These are phyloP conservation scores for Anarrhichthys ocellatus DNA, from an alignment of 2,113 vertebrate genomes.

Conservation along the genomic window DNA sequence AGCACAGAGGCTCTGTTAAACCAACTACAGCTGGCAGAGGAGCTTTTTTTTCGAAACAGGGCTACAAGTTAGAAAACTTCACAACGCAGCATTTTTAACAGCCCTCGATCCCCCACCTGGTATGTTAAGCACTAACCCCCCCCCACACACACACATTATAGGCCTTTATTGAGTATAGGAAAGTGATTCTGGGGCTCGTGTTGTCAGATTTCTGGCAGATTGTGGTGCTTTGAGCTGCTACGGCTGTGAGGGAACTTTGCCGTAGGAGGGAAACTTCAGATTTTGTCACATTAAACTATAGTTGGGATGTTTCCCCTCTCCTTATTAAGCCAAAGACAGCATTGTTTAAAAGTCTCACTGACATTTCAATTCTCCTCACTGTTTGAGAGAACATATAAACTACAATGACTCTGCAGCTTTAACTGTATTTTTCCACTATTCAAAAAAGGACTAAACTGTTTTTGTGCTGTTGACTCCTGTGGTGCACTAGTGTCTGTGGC, in stretches of 20 bases:
- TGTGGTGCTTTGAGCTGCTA: background rate
- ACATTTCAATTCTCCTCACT: background rate
- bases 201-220: background rate
- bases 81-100: constrained; percentile 60
- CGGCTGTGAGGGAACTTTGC: background rate
- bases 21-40: constrained; percentile 72
- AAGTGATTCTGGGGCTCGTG: constrained; percentile 7
- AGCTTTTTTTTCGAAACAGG: constrained; percentile 52
- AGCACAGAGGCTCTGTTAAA: constrained; percentile 74
- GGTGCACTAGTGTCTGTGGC: background rate
- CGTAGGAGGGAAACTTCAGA: background rate
- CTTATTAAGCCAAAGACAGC: background rate
- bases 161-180: constrained; percentile 22
- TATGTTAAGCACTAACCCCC: constrained; percentile 23
- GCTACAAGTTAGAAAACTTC: constrained; percentile 49
- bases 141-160: background rate
- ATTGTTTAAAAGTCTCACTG: background rate
- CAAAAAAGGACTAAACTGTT: background rate
- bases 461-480: background rate
- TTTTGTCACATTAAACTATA: background rate
- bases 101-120: constrained; percentile 43
- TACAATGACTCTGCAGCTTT: background rate
- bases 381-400: background rate
- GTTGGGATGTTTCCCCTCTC: background rate
- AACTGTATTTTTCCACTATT: too few relatives aligned